phyloP scores from a whole-genome alignment of 2,888 invertebrate species.

The Dioctria rufipes region DNA sequence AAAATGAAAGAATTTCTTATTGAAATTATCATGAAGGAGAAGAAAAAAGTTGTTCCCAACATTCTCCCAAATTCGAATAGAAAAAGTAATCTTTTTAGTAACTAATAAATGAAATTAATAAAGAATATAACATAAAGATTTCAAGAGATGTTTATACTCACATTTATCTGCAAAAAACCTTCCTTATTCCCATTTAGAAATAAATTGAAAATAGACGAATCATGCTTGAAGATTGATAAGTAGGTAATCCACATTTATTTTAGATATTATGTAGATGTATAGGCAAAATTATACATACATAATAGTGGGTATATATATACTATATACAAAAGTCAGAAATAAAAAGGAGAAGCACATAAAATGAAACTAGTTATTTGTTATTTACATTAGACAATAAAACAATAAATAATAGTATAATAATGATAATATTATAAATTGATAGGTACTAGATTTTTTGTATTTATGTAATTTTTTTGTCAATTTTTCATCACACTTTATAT shows the following conservation, averaged over 20 bases:
- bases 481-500: not conserved
- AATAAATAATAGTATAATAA: not conserved
- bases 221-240: not conserved
- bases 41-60: too few relatives aligned
- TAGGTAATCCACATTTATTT: not conserved
- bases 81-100: not conserved
- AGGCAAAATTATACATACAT: not conserved
- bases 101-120: not conserved
- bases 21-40: too few relatives aligned
- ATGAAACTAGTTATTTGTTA: not conserved
- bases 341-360: constrained; percentile 2
- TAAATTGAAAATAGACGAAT: constrained; percentile 27
- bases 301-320: too few relatives aligned
- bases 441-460: not conserved
- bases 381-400: not conserved
- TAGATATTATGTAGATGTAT: too few relatives aligned
- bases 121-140: too few relatives aligned
- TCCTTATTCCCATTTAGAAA: constrained; percentile 12
- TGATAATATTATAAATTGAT: not conserved
- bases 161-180: constrained; percentile 23
- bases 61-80: too few relatives aligned
- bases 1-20: too few relatives aligned
- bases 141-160: constrained; percentile 2
- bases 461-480: not conserved
- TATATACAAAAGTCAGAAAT: constrained; percentile 38